Conservation (phyloP, 2,888 invertebrate genomes). For the Ischnura elegans region DNA sequence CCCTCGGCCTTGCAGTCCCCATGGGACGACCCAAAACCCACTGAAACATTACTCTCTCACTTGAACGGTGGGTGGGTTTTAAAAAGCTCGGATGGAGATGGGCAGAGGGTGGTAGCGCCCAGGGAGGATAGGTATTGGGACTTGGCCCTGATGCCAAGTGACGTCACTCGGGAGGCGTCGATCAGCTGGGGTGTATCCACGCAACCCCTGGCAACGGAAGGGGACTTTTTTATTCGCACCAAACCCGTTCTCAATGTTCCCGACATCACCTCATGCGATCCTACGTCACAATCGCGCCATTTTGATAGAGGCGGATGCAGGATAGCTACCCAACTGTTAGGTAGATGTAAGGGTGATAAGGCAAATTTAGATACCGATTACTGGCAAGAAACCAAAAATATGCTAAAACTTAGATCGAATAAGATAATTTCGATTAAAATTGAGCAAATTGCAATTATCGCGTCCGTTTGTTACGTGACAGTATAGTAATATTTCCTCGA, state of each 20-base stretch:
- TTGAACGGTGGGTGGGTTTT: slow-evolving; percentile 2
- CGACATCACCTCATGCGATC: not conserved
- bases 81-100: not conserved
- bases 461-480: no score
- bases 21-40: not conserved
- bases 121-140: slow-evolving; percentile 43
- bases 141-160: not conserved
- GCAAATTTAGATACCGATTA: no score
- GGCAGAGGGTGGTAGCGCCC: not conserved
- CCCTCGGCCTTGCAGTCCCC: not conserved
- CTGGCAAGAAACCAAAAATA: no score
- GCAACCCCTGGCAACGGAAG: not conserved
- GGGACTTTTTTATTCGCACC: not conserved
- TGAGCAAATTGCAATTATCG: no score
- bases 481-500: no score
- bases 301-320: no score
- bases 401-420: no score
- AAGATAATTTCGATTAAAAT: no score
- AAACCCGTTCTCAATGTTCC: not conserved
- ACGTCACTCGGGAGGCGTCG: slow-evolving; percentile 33
- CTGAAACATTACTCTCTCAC: slow-evolving; percentile 60
- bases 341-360: no score
- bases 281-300: not conserved
- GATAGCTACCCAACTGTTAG: no score
- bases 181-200: slow-evolving; percentile 53